Evolutionary conservation across 2,797 vertebrate genomes (phyloP).

Genomic region (Anabacerthia variegaticeps): DNA sequence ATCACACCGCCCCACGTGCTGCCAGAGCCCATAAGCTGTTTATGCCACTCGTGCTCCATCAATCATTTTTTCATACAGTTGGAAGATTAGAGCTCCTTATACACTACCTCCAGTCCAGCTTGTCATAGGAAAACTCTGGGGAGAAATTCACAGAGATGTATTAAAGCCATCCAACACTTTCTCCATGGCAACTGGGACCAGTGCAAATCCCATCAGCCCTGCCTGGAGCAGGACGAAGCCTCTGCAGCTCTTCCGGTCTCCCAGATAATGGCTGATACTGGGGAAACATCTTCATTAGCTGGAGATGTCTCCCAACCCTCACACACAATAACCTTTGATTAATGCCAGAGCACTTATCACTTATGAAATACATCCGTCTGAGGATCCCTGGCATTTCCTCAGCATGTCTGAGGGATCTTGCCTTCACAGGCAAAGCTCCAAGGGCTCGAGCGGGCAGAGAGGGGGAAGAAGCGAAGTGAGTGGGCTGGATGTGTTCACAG

Average conservation of each 20-base stretch:
- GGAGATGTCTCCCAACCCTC: constrained; percentile 14
- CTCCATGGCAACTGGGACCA: constrained; percentile 80
- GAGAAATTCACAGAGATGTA: constrained; percentile 73
- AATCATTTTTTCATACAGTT: constrained; percentile 67
- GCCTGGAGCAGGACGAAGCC: constrained; percentile 30
- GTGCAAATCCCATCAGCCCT: constrained; percentile 60
- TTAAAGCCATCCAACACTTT: constrained; percentile 67
- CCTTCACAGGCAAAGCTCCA: accelerated
- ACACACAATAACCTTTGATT: constrained; percentile 22
- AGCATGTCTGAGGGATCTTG: neutral
- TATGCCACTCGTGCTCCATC: constrained; percentile 19
- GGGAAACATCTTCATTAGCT: constrained; percentile 52
- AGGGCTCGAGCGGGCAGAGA: accelerated
- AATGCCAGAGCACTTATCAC: constrained; percentile 22
- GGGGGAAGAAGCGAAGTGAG: accelerated
- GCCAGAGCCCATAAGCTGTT: neutral
- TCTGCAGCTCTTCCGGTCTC: neutral
- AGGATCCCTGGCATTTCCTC: neutral
- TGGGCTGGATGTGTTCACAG: neutral
- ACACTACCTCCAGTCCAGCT: constrained; percentile 64
- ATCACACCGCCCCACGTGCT: accelerated
- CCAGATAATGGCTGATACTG: neutral
- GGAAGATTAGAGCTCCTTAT: constrained; percentile 72
- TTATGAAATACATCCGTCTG: constrained; percentile 3
- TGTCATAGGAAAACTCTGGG: constrained; percentile 70